Evolutionary conservation across 2,113 vertebrate genomes (phyloP).

Genomic region (Semicossyphus pulcher): DNA sequence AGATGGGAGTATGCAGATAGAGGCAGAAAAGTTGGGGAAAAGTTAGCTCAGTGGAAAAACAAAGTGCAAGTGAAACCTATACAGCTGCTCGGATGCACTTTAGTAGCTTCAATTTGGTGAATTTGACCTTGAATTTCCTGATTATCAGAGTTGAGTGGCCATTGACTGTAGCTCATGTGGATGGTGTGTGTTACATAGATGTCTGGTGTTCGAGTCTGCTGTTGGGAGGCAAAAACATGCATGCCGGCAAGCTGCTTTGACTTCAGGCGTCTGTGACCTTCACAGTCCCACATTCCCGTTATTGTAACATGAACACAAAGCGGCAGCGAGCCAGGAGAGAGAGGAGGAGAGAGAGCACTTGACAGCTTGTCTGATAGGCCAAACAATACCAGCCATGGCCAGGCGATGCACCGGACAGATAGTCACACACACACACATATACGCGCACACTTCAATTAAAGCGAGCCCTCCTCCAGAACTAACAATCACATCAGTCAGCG

Average conservation of each 20-base stretch:
- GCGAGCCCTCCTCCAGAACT: slow-evolving; percentile 72
- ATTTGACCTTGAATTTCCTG: slow-evolving; percentile 62
- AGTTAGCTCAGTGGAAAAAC: slow-evolving; percentile 37
- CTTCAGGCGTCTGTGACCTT: slow-evolving; percentile 87
- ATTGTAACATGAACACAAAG: slow-evolving; percentile 84
- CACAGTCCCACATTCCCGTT: slow-evolving; percentile 78
- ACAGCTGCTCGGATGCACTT: slow-evolving; percentile 37
- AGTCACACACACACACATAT: slow-evolving; percentile 63
- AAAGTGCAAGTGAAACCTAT: slow-evolving; percentile 33
- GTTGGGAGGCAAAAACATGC: slow-evolving; percentile 68
- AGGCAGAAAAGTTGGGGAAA: slow-evolving; percentile 54
- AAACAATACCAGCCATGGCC: slow-evolving; percentile 87
- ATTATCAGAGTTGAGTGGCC: slow-evolving; percentile 26
- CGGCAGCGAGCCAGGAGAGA: slow-evolving; percentile 56
- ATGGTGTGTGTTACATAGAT: slow-evolving; percentile 67
- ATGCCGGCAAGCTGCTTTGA: slow-evolving; percentile 51
- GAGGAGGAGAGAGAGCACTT: slow-evolving; percentile 63
- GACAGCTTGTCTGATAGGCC: slow-evolving; percentile 87
- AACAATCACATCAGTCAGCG: slow-evolving; percentile 79
- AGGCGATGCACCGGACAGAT: slow-evolving; percentile 84
- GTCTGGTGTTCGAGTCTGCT: slow-evolving; percentile 47
- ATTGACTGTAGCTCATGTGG: slow-evolving; percentile 45
- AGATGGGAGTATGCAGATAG: slow-evolving; percentile 71
- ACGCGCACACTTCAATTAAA: slow-evolving; percentile 83
- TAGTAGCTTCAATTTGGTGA: slow-evolving; percentile 20